These are phyloP conservation scores for Sebastes umbrosus DNA, from an alignment of 2,797 vertebrate species.

Conservation along the genomic window DNA sequence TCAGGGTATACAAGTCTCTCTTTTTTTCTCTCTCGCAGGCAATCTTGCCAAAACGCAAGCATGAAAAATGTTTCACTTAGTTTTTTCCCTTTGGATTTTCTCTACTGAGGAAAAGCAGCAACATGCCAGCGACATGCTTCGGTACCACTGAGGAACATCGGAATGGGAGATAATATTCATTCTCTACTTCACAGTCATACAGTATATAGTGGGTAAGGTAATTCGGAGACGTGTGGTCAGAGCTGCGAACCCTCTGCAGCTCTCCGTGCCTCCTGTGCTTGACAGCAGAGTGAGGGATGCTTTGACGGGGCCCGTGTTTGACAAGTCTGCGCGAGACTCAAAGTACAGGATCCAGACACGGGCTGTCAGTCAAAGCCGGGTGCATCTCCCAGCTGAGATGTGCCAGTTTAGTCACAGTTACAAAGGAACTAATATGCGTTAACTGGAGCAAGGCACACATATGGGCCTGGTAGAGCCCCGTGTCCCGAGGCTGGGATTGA, in stretches of 20 bases:
- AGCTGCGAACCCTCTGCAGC: conserved; percentile 48
- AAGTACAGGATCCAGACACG: conserved; percentile 80
- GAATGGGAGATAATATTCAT: conserved; percentile 27
- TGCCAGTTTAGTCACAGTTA: conserved; percentile 80
- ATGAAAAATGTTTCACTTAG: conserved; percentile 57
- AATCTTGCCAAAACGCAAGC: conserved; percentile 54
- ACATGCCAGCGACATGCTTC: conserved; percentile 44
- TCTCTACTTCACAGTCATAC: not conserved
- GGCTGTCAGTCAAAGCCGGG: conserved; percentile 78
- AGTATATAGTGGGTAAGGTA: conserved; percentile 19
- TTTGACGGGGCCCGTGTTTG: conserved; percentile 79
- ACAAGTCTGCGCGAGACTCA: conserved; percentile 75
- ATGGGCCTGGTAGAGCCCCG: conserved; percentile 70
- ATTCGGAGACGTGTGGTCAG: conserved; percentile 58
- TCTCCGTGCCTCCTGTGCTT: conserved; percentile 49
- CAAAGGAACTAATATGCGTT: conserved; percentile 80
- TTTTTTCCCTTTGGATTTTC: conserved; percentile 33
- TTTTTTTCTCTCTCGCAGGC: conserved; percentile 28
- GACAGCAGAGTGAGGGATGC: conserved; percentile 75
- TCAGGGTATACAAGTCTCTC: conserved; percentile 53
- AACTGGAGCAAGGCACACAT: conserved; percentile 80
- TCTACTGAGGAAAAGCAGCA: conserved; percentile 21
- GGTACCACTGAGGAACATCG: conserved; percentile 8
- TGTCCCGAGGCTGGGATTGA: conserved; percentile 80
- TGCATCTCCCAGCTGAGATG: conserved; percentile 76